Percentiles rank a stretch among this genome's conserved stretches.
Conservation (phyloP, 2,113 vertebrate species). For the Otocyon megalotis region DNA sequence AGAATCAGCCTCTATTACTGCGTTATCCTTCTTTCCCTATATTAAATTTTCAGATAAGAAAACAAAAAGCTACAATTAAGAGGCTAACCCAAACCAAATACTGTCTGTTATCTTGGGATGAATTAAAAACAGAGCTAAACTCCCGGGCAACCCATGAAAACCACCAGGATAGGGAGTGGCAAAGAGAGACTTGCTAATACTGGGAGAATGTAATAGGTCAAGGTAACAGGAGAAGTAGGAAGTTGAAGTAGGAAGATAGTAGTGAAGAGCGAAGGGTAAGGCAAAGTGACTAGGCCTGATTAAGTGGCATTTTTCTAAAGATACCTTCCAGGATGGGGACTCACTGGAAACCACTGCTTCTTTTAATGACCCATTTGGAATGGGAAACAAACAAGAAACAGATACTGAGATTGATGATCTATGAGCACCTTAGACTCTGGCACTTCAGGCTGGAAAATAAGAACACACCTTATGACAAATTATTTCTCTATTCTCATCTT, state of each 20-base stretch:
- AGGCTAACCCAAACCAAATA: slow-evolving; percentile 29
- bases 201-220: not conserved
- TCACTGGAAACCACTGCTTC: not conserved
- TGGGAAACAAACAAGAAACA: slow-evolving; percentile 36
- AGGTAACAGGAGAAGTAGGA: not conserved
- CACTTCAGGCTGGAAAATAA: slow-evolving; percentile 28
- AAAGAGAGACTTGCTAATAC: not conserved
- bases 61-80: slow-evolving; percentile 56
- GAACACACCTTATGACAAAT: not conserved
- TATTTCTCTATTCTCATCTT: slow-evolving; percentile 38
- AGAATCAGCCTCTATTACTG: not conserved
- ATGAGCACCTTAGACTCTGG: not conserved
- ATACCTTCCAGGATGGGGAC: not conserved
- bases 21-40: slow-evolving; percentile 4
- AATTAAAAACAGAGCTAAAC: slow-evolving; percentile 48
- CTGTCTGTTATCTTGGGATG: not conserved
- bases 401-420: slow-evolving; percentile 1
- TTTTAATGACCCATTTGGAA: not conserved
- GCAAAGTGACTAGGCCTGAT: not conserved
- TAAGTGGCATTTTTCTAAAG: slow-evolving; percentile 49
- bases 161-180: not conserved
- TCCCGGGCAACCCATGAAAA: not conserved
- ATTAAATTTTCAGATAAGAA: slow-evolving; percentile 53
- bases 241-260: not conserved
- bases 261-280: not conserved